Conservation (phyloP, 1,140 invertebrate genomes). For the Pomacea maculata region DNA sequence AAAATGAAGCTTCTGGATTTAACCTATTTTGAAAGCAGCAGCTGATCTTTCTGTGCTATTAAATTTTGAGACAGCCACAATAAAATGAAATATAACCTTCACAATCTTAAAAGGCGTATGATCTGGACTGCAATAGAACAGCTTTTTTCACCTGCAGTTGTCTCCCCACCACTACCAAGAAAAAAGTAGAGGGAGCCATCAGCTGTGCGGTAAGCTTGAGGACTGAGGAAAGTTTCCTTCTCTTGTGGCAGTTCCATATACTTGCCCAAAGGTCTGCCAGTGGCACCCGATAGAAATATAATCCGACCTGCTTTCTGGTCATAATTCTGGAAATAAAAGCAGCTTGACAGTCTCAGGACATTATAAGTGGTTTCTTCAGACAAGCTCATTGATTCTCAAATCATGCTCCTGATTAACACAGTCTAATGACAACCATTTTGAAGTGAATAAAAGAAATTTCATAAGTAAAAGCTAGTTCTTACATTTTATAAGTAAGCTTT, state of each 20-base stretch:
- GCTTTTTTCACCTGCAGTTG: constrained; percentile 45
- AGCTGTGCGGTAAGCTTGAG: constrained; percentile 49
- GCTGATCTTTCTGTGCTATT: neutral
- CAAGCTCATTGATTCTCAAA: neutral
- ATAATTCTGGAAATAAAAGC: constrained; percentile 39
- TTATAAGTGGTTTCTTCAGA: neutral
- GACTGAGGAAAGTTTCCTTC: constrained; percentile 61
- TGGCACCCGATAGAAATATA: constrained; percentile 57
- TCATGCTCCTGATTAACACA: neutral
- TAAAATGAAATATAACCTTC: neutral
- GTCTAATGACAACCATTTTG: neutral
- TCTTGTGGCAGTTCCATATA: constrained; percentile 51
- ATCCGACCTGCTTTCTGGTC: constrained; percentile 50
- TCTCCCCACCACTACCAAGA: constrained; percentile 61
- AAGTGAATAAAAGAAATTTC: no score
- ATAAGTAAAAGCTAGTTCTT: no score
- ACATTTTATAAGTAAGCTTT: no score
- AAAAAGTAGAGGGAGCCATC: constrained; percentile 52
- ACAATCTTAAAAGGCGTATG: neutral
- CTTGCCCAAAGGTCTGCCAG: constrained; percentile 51
- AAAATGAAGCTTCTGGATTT: neutral
- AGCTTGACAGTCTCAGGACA: neutral
- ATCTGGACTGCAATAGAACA: neutral
- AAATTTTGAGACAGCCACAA: neutral
- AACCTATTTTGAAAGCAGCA: neutral